Base-by-base conservation (phyloP, 2,113 vertebrate species). In the Syrrhaptes paradoxus region DNA sequence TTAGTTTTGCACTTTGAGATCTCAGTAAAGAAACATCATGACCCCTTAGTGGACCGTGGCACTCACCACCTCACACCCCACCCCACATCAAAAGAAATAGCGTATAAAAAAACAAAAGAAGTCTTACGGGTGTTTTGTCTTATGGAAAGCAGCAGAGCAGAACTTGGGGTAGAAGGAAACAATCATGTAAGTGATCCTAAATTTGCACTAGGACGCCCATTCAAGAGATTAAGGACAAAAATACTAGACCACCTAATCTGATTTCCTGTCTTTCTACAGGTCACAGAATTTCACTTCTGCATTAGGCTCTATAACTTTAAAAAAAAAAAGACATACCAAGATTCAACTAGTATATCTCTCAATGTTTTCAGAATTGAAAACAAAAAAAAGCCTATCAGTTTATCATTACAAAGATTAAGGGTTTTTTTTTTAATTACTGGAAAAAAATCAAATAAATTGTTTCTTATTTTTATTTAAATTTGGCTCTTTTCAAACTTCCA, bases 181-280 rank as follows among this genome's bases (percentile, higher is more conserved):
- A 0, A 71, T 29, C 3, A 24, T 34, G 41, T 54, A 52, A 82
- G 20, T 36, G 24, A 65, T 61, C 74, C 48, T 93, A 80, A 80
- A 65, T 80, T 80, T 84, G 26, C 38, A 75, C 7, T 36, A n/a
- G 28, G n/a, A 78, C 77, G 45, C 6, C 25, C 25, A 2, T 57
- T 75, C 9, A 79, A 57, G 57, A 87, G 81, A 91, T 89, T 87
- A 89, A 85, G n/a, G 74, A 59, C 58, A 75, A 78, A 89, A 91
- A 67, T 31, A 91, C 65, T 67, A 65, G 12, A 81, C 12, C 48
- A 75, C 26, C 20, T 90, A 88, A 90, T 88, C 81, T 72, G 31
- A 82, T 82, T 75, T 85, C 48, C 43, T 41, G n/a, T 48, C 32
- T n/a, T 82, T 59, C 38, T 1, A 0, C 16, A 48, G 11, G 36